Evolutionary conservation across 2,797 vertebrate genomes (phyloP).

Genomic region (Lithobates pipiens): DNA sequence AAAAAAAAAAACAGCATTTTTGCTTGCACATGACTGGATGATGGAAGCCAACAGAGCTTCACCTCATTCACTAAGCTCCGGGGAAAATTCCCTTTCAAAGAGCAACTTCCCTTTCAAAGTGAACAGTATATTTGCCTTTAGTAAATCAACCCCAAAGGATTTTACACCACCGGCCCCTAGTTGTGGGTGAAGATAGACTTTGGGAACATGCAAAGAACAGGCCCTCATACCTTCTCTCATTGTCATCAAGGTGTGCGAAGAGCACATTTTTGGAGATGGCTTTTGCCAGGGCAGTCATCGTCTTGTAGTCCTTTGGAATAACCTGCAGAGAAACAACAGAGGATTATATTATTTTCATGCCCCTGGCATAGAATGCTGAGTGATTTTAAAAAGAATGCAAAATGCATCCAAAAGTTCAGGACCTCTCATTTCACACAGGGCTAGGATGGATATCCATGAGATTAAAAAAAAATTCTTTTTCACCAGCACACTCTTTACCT

Average conservation of each 20-base stretch:
- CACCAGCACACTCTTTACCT: background rate
- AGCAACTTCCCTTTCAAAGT: no score
- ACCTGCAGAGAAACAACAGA: constrained; percentile 77
- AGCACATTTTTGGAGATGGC: constrained; percentile 98
- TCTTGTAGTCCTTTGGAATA: constrained; percentile 99
- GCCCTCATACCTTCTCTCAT: constrained; percentile 90
- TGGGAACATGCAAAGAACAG: background rate
- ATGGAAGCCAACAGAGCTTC: no score
- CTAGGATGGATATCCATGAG: constrained; percentile 31
- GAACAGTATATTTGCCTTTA: no score
- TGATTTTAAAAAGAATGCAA: constrained; percentile 41
- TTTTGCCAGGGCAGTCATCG: constrained; percentile 96
- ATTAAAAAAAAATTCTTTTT: constrained; percentile 56
- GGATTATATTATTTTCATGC: constrained; percentile 24
- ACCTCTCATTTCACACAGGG: constrained; percentile 44
- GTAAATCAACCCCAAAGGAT: no score
- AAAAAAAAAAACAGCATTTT: no score
- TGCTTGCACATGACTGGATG: no score
- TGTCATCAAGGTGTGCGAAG: constrained; percentile 96
- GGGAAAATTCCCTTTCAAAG: no score
- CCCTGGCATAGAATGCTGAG: constrained; percentile 21
- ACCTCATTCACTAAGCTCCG: no score
- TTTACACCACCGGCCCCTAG: no score
- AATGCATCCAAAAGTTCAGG: constrained; percentile 39
- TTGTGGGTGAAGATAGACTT: no score